Percentiles rank a stretch among this genome's conserved stretches.
Conservation (phyloP, 2,113 vertebrate species). For the Cavia porcellus region DNA sequence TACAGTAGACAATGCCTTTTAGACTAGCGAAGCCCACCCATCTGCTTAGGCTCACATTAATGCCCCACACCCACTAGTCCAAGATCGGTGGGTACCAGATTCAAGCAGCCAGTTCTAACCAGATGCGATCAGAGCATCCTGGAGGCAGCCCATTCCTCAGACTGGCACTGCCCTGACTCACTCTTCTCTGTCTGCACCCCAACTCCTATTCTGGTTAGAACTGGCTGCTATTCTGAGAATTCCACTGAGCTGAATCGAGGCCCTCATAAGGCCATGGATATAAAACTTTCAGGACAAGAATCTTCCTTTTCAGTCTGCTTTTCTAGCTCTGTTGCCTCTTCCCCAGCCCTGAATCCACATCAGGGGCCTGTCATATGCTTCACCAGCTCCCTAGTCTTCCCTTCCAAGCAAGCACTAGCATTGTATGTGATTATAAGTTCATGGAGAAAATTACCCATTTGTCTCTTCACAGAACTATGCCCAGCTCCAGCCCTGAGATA, state of each 20-base stretch:
- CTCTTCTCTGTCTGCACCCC: neutral
- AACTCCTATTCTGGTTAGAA: neutral
- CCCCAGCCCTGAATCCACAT: neutral
- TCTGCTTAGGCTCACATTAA: neutral
- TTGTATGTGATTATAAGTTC: too few relatives aligned
- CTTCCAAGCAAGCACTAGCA: neutral
- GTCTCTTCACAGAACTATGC: neutral
- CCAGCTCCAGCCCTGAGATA: neutral
- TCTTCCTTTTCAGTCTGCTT: neutral
- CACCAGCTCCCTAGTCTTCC: neutral
- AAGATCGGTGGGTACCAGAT: neutral
- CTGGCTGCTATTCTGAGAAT: neutral
- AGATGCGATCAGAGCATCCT: neutral
- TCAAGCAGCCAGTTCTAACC: neutral
- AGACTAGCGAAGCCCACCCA: neutral
- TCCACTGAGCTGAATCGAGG: neutral
- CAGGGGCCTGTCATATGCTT: neutral
- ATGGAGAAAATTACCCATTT: neutral
- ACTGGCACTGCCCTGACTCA: neutral
- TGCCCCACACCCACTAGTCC: accelerated
- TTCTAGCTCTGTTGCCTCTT: neutral
- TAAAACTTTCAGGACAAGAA: neutral
- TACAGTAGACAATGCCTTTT: neutral
- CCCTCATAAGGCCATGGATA: accelerated
- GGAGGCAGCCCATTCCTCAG: neutral